Conservation (phyloP, 2,113 vertebrate species). For the Furnarius figulus region DNA sequence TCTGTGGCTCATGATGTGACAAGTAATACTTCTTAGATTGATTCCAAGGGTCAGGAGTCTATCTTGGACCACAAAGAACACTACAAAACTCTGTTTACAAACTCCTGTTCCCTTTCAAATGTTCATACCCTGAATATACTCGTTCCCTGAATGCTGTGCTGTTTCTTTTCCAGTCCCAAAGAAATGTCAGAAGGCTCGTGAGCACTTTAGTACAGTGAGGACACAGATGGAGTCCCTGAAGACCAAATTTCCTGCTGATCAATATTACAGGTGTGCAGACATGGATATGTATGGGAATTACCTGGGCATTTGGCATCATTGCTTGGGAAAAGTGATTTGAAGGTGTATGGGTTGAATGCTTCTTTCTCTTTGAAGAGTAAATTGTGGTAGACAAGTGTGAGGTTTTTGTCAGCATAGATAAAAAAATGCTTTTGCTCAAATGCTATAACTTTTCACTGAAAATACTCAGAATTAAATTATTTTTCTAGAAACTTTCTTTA, state of each 20-base stretch:
- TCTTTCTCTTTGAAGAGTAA: background rate
- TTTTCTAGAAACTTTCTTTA: background rate
- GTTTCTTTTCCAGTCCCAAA: constrained; percentile 84
- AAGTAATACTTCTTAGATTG: background rate
- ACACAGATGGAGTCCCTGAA: constrained; percentile 90
- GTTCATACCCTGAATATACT: background rate
- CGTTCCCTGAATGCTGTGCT: background rate
- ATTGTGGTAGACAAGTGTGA: rapidly evolving
- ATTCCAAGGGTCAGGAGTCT: background rate
- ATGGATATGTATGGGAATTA: background rate
- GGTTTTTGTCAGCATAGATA: background rate
- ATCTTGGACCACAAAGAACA: background rate
- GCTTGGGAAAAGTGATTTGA: background rate
- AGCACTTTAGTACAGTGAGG: constrained; percentile 88
- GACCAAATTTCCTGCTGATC: constrained; percentile 93
- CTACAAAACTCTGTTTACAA: background rate
- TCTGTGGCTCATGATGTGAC: background rate
- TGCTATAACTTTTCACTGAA: background rate
- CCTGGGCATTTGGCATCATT: background rate
- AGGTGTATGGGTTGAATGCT: background rate
- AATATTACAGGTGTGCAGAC: constrained; percentile 90
- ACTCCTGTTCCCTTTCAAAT: background rate
- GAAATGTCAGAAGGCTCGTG: constrained; percentile 89
- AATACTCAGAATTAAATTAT: background rate
- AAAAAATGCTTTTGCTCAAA: background rate